Conservation (phyloP, 2,797 vertebrate species). For the Enteromius argenteus region DNA sequence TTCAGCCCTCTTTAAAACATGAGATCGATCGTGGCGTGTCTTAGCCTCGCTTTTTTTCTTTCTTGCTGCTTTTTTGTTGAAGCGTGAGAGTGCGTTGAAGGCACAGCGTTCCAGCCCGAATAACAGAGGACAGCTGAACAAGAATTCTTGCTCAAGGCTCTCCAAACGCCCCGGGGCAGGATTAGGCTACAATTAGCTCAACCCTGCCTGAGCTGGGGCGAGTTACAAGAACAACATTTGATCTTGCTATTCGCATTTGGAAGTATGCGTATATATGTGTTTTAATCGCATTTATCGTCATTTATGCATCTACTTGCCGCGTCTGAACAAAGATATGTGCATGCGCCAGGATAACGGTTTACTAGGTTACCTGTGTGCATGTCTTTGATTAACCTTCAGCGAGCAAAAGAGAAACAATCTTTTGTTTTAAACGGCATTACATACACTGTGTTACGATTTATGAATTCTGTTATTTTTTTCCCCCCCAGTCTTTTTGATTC, state of each 20-base stretch:
- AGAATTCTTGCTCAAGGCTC: constrained; percentile 91
- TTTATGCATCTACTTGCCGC: not conserved
- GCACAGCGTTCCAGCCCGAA: constrained; percentile 80
- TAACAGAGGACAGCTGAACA: constrained; percentile 85
- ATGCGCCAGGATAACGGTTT: constrained; percentile 45
- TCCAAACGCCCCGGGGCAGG: constrained; percentile 91
- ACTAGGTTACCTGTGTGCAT: constrained; percentile 15
- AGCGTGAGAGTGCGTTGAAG: constrained; percentile 55
- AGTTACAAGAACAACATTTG: constrained; percentile 87
- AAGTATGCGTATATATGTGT: not conserved
- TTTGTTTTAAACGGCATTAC: not conserved
- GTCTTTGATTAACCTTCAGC: constrained; percentile 2
- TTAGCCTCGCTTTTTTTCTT: constrained; percentile 28
- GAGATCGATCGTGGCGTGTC: constrained; percentile 48
- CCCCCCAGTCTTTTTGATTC: not conserved
- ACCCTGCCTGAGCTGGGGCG: constrained; percentile 87
- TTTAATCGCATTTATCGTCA: not conserved
- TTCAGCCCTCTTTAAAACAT: constrained; percentile 72
- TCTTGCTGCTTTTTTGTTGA: constrained; percentile 26
- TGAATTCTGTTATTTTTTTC: too few relatives aligned
- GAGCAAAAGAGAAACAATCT: not conserved
- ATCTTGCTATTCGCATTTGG: constrained; percentile 69
- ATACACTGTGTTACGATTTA: not conserved
- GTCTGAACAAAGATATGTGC: constrained; percentile 8
- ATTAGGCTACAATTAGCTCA: constrained; percentile 97